Percentiles rank a stretch among this genome's conserved stretches.
Evolutionary conservation across 2,888 invertebrate genomes (phyloP).

Genomic region (Saturnia japonica): DNA sequence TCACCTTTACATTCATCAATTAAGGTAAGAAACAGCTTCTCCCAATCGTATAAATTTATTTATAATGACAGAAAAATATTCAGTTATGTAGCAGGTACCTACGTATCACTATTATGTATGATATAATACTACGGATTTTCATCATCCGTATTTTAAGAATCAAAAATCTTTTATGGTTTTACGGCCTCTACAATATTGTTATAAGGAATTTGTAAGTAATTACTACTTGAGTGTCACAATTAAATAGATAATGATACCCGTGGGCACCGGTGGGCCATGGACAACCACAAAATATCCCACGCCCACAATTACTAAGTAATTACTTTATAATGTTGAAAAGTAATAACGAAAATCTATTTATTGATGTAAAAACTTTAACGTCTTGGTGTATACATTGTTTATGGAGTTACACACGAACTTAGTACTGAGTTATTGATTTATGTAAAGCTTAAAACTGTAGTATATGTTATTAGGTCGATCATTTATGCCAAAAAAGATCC

Average conservation of each 20-base stretch:
- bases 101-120: neutral
- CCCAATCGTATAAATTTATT: neutral
- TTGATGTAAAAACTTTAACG: neutral
- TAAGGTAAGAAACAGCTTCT: neutral
- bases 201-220: slow-evolving; percentile 32
- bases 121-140: neutral
- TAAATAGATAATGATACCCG: slow-evolving; percentile 35
- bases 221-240: slow-evolving; percentile 35
- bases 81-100: neutral
- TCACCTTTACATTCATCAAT: neutral
- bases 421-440: neutral
- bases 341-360: neutral
- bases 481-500: too few species aligned
- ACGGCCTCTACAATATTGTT: neutral
- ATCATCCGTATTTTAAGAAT: neutral
- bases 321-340: slow-evolving; percentile 46
- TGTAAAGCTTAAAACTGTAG: neutral
- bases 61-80: neutral
- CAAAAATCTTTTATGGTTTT: neutral
- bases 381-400: neutral
- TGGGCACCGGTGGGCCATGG: slow-evolving; percentile 32
- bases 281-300: slow-evolving; percentile 39
- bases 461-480: too few species aligned
- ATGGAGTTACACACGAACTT: neutral
- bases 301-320: slow-evolving; percentile 52